These are phyloP conservation scores for Pachyramphus minor DNA, from an alignment of 2,113 vertebrate species.

Conservation along the genomic window DNA sequence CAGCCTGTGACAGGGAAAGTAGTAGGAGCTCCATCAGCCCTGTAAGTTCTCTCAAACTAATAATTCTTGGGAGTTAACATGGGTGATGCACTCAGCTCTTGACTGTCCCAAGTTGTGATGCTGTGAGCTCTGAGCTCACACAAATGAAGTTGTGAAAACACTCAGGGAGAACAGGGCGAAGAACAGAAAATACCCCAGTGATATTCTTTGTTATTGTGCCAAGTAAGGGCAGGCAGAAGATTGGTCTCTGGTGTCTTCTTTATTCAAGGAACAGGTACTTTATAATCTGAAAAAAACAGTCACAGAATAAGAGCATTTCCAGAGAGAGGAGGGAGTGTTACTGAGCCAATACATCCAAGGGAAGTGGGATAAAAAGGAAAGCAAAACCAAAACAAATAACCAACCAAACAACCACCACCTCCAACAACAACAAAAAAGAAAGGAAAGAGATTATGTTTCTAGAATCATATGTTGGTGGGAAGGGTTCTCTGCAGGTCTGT, in stretches of 20 bases:
- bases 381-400: background rate
- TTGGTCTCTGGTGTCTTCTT: background rate
- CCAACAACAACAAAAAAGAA: background rate
- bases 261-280: background rate
- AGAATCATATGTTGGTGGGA: background rate
- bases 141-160: background rate
- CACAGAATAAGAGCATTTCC: background rate
- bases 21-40: background rate
- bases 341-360: background rate
- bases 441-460: background rate
- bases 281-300: background rate
- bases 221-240: background rate
- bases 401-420: background rate
- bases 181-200: rapidly evolving
- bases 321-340: background rate
- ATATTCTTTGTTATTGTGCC: background rate
- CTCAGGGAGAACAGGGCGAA: background rate
- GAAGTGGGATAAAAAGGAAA: background rate
- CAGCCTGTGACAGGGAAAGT: background rate
- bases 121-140: background rate
- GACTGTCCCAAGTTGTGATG: background rate
- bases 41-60: background rate
- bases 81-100: background rate
- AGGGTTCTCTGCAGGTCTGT: background rate
- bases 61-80: background rate